Conservation (phyloP, 2,113 vertebrate genomes). For the Ptilorrhoa leucosticta region DNA sequence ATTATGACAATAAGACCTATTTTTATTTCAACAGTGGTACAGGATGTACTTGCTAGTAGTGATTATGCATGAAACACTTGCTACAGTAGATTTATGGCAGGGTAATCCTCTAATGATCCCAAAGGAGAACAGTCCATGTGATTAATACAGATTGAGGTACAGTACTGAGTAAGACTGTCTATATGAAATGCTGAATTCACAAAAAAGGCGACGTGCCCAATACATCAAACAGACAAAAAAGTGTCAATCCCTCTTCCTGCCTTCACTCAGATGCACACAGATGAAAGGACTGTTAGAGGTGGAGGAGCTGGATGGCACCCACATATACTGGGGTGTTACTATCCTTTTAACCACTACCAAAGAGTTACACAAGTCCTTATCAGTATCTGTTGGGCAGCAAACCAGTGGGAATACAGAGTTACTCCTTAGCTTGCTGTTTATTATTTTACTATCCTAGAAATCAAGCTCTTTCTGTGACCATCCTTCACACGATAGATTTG, state of each 20-base stretch:
- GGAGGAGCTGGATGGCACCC: neutral
- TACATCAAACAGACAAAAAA: neutral
- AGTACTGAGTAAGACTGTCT: neutral
- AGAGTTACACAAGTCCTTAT: neutral
- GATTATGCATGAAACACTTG: neutral
- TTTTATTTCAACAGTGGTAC: neutral
- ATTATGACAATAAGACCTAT: neutral
- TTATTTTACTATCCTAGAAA: neutral
- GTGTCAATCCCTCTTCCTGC: neutral
- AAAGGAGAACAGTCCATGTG: neutral
- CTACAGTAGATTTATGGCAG: neutral
- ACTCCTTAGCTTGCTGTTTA: neutral
- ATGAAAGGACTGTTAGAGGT: neutral
- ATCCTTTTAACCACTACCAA: neutral
- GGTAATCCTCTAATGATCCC: neutral
- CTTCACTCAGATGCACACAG: neutral
- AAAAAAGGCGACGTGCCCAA: neutral
- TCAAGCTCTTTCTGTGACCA: neutral
- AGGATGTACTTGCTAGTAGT: neutral
- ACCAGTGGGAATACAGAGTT: neutral
- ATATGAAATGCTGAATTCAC: neutral
- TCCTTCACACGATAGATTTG: rapidly evolving
- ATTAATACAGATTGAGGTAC: neutral
- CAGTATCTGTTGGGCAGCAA: neutral
- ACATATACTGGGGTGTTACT: rapidly evolving